Percentiles rank a stretch among this genome's conserved stretches.
phyloP scores from a whole-genome alignment of 37 sponge, comb jelly and placozoan species.

The Haliclona indistincta region DNA sequence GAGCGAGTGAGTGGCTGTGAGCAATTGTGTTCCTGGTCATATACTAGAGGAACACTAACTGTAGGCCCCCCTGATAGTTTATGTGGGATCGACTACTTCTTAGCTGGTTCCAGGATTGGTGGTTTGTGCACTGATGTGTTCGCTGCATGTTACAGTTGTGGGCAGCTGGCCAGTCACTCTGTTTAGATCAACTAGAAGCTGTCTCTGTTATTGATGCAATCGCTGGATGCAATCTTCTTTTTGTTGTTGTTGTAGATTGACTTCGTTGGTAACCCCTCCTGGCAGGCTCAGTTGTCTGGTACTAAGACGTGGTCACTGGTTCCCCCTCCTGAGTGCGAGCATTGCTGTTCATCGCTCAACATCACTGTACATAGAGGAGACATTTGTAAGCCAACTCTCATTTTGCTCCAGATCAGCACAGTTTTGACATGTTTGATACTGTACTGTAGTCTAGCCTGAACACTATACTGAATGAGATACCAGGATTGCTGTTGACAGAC shows the following conservation, averaged over 20 bases:
- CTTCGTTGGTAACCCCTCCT: slow-evolving; percentile 64
- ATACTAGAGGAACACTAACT: no score
- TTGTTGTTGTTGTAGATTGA: slow-evolving; percentile 58
- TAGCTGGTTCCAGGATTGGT: no score
- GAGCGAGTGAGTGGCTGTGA: background rate
- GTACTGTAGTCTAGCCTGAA: background rate
- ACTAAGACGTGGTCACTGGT: slow-evolving; percentile 79
- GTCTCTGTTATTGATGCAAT: no score
- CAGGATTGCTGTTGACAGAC: no score
- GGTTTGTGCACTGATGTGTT: no score
- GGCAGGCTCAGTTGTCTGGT: slow-evolving; percentile 89
- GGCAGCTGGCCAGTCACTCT: no score
- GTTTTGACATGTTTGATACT: background rate
- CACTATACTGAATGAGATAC: background rate
- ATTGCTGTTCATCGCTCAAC: slow-evolving; percentile 52
- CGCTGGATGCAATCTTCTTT: no score
- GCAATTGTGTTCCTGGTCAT: slow-evolving; percentile 2
- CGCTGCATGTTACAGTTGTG: no score
- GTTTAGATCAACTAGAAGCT: no score
- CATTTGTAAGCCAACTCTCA: slow-evolving; percentile 66
- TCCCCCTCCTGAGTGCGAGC: slow-evolving; percentile 81
- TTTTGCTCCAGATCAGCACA: background rate
- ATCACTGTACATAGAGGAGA: slow-evolving; percentile 83
- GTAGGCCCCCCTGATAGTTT: no score
- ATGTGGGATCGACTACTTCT: no score